Evolutionary conservation across 2,113 vertebrate genomes (phyloP), one percentile per base, ranked within the genome.

Genomic region (Menura novaehollandiae): DNA sequence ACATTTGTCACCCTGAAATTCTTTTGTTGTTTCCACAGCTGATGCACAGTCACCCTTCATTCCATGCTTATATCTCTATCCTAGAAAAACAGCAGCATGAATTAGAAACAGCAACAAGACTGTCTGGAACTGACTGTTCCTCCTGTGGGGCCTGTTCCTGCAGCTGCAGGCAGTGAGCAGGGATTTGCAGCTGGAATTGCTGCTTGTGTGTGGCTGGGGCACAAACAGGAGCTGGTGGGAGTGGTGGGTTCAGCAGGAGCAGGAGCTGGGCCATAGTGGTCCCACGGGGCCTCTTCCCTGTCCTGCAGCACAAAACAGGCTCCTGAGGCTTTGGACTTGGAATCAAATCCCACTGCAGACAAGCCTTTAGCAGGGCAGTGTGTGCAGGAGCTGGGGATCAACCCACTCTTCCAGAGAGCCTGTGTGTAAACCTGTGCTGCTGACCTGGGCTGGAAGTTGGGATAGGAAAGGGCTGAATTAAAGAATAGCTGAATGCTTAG

Each of bases 251-350:
- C 44, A 30, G 73, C 6, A 23, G 4, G 18, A 1, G 22, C 56
- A 66, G 67, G 6, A 41, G 62, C 77, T 55, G 68, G 41, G 33
- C 66, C 63, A 28, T 21, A 9, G 52, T 8, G 52, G 66, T 19
- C 49, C 9, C 1, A 5, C 23, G 9, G 62, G 1, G 18, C 43
- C 1, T 14, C 30, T 58, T 32, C 43, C 19, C 43, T 4, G 2
- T 30, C 28, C 35, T 44, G 32, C 41, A 14, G 39, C 18, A 21
- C 76, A 3, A 4, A 60, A 6, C 0, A 8, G 33, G 33, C 56
- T 78, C 2, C 1, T 23, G 46, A 58, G 67, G 43, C 24, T 51
- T 10, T 17, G 4, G 21, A 3, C 2, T 14, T 15, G 19, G 47
- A 18, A 20, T 13, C 5, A 13, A 24, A 55, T 46, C 11, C 35